Percentiles rank a stretch among this genome's conserved stretches.
Conservation (phyloP, 2,888 invertebrate species). For the Sepioteuthis lessoniana region DNA sequence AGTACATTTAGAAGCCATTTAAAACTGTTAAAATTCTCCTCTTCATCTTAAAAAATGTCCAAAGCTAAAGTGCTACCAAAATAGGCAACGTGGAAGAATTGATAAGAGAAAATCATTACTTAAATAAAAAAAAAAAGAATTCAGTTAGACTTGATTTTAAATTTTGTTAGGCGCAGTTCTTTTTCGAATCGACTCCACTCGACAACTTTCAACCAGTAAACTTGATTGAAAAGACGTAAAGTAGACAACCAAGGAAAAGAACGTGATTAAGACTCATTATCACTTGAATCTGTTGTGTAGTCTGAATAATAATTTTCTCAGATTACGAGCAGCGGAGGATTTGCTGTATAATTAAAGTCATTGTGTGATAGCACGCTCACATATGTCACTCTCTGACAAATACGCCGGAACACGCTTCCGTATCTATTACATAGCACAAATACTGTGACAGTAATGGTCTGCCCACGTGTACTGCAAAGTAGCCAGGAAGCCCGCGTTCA, state of each 20-base stretch:
- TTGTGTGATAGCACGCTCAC: not conserved
- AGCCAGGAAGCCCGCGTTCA: not conserved
- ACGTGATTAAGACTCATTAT: not conserved
- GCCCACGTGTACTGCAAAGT: not conserved
- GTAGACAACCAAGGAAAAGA: not conserved
- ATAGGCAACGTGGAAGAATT: not conserved
- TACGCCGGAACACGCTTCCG: not conserved
- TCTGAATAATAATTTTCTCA: not conserved
- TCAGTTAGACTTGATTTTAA: not conserved
- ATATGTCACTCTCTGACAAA: conserved; percentile 33
- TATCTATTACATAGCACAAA: conserved; percentile 33
- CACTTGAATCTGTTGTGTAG: not conserved
- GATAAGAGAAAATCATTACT: not conserved
- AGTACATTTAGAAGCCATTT: not conserved
- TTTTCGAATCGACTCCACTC: not conserved
- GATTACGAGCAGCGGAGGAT: not conserved
- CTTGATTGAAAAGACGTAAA: not conserved
- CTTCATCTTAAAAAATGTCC: too few relatives aligned
- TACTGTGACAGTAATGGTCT: conserved; percentile 15
- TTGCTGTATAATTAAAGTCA: conserved; percentile 33
- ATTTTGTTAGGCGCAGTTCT: not conserved
- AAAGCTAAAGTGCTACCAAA: not conserved
- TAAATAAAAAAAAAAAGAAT: not conserved
- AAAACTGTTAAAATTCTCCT: not conserved
- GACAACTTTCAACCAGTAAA: not conserved